These are phyloP conservation scores for Brassicogethes aeneus DNA, from an alignment of 2,888 invertebrate genomes.

Conservation along the genomic window DNA sequence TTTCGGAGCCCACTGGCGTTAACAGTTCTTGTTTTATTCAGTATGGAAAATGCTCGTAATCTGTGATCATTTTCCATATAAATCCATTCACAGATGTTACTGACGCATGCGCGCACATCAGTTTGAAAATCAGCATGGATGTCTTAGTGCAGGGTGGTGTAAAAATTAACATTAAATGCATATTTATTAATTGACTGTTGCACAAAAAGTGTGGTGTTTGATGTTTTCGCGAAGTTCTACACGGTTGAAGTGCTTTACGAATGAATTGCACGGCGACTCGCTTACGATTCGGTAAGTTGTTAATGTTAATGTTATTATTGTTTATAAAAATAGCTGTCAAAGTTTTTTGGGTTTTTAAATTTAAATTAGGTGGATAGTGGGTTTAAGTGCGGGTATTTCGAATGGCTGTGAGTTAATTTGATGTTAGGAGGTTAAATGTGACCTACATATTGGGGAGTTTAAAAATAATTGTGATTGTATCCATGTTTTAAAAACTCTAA, in stretches of 20 bases:
- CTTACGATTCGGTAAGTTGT: constrained; percentile 17
- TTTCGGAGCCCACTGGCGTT: too few relatives aligned
- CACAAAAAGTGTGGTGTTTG: constrained; percentile 12
- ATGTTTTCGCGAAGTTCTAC: too few relatives aligned
- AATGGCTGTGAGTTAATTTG: too few relatives aligned
- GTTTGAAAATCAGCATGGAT: constrained; percentile 37
- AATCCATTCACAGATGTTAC: constrained; percentile 13
- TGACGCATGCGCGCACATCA: constrained; percentile 33
- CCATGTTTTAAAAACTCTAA: too few relatives aligned
- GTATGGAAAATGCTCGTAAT: background rate
- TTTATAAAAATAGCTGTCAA: constrained; percentile 16
- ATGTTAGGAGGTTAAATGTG: too few relatives aligned
- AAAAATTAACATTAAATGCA: constrained; percentile 24
- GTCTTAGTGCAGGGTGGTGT: constrained; percentile 35
- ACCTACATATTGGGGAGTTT: too few relatives aligned
- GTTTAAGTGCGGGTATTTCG: too few relatives aligned
- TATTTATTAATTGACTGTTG: constrained; percentile 15
- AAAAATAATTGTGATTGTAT: too few relatives aligned
- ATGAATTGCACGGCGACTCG: too few relatives aligned
- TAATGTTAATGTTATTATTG: constrained; percentile 12
- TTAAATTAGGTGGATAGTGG: too few relatives aligned
- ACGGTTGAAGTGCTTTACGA: too few relatives aligned
- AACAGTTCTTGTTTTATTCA: background rate
- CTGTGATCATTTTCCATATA: constrained; percentile 8
- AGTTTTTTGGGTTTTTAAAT: too few relatives aligned